A percentile compares a stretch with the other conserved stretches of the same genome.
phyloP scores from a whole-genome alignment of 2,797 vertebrate genomes.

The Megalops cyprinoides region DNA sequence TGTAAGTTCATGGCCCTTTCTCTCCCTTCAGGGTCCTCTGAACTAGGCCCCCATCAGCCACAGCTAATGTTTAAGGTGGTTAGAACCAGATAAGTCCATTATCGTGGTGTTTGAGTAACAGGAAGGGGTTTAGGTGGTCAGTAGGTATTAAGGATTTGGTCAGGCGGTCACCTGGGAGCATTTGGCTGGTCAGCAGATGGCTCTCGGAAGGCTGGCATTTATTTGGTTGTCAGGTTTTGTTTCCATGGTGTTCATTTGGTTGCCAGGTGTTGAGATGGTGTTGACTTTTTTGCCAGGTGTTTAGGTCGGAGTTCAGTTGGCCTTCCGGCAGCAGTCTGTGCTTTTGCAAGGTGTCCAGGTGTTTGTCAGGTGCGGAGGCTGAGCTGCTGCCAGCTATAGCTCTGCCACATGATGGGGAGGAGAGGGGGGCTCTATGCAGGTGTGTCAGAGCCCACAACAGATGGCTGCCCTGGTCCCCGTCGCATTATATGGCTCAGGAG shows the following conservation, averaged over 20 bases:
- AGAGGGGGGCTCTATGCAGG: conserved; percentile 20
- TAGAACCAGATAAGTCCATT: background rate
- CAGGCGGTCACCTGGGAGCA: background rate
- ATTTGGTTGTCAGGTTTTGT: background rate
- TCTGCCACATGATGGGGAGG: background rate
- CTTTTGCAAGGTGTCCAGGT: background rate
- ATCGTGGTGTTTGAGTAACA: background rate
- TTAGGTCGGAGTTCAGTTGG: background rate
- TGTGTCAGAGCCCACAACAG: conserved; percentile 23
- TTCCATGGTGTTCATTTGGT: background rate
- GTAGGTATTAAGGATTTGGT: background rate
- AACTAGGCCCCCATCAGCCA: background rate
- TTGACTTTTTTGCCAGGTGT: background rate
- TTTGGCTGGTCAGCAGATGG: background rate
- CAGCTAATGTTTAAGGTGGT: too few species aligned
- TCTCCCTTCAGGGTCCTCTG: background rate
- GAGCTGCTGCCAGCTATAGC: conserved; percentile 15
- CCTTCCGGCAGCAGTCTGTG: background rate
- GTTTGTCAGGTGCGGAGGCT: background rate
- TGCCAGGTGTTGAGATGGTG: background rate
- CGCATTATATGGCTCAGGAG: conserved; percentile 8
- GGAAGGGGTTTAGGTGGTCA: background rate
- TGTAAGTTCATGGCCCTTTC: background rate
- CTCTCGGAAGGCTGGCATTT: background rate
- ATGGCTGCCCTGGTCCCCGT: conserved; percentile 8